These are phyloP conservation scores for Staurois parvus DNA, from an alignment of 2,797 vertebrate genomes.

Conservation along the genomic window DNA sequence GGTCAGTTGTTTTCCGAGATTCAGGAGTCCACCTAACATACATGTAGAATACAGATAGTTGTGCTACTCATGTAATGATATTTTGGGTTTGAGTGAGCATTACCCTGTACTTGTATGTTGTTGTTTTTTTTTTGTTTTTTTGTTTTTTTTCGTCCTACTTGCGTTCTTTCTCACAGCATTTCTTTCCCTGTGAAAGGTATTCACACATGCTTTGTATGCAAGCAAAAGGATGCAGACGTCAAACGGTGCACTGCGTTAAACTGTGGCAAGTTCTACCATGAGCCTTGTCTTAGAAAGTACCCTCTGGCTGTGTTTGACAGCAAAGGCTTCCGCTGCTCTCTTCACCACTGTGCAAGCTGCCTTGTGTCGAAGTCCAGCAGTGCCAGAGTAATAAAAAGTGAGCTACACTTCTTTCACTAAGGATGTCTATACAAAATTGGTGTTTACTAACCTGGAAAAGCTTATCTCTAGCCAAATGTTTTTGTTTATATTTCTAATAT, in stretches of 20 bases:
- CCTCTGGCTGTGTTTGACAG: constrained; percentile 89
- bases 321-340: constrained; percentile 93
- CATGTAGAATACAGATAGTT: too few species aligned
- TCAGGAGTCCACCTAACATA: too few species aligned
- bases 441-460: not conserved
- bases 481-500: too few species aligned
- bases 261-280: constrained; percentile 96
- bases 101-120: not conserved
- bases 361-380: constrained; percentile 84
- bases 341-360: constrained; percentile 95
- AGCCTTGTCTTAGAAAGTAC: constrained; percentile 86
- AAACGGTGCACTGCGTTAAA: constrained; percentile 89
- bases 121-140: not conserved
- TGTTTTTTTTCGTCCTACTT: not conserved
- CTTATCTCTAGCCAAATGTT: not conserved
- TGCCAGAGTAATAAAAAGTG: constrained; percentile 88
- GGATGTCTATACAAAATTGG: too few species aligned
- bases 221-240: constrained; percentile 84
- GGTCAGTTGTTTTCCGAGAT: too few species aligned
- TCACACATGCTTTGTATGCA: constrained; percentile 92
- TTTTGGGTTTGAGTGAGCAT: too few species aligned
- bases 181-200: constrained; percentile 74
- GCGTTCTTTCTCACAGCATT: not conserved
- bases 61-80: too few species aligned
- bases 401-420: not conserved